phyloP scores from a whole-genome alignment of 1,140 invertebrate genomes.

The Coenobita brevimanus region DNA sequence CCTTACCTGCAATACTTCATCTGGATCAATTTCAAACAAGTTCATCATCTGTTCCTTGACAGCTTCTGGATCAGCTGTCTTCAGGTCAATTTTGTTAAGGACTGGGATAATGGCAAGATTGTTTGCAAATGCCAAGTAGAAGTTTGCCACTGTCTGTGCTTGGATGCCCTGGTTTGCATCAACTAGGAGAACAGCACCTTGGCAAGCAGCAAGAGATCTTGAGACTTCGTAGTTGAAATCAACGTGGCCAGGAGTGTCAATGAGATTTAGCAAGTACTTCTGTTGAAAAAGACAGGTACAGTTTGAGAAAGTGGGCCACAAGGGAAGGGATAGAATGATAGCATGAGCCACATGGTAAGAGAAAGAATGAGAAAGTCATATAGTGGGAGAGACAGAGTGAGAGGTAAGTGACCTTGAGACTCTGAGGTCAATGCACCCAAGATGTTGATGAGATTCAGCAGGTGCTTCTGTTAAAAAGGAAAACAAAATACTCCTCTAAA shows the following conservation, averaged over 20 bases:
- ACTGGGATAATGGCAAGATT: constrained; percentile 92
- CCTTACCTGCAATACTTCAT: constrained; percentile 75
- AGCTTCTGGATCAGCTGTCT: constrained; percentile 88
- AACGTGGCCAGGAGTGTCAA: constrained; percentile 99
- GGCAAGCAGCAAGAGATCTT: constrained; percentile 81
- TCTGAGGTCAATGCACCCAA: too few species aligned
- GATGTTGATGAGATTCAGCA: background rate
- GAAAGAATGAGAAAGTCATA: too few species aligned
- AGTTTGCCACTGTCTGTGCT: constrained; percentile 98
- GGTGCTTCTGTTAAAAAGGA: background rate
- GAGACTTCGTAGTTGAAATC: constrained; percentile 97
- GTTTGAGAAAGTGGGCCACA: background rate
- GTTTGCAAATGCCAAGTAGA: constrained; percentile 90
- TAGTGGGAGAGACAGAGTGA: too few species aligned
- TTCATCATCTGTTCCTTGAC: constrained; percentile 85
- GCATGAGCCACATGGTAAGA: too few species aligned
- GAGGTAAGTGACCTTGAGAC: too few species aligned
- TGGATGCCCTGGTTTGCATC: constrained; percentile 97
- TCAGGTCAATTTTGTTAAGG: constrained; percentile 97
- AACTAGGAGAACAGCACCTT: constrained; percentile 95
- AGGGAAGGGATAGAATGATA: too few species aligned
- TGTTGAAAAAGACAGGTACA: constrained; percentile 20
- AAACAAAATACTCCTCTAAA: too few species aligned
- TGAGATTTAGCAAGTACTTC: constrained; percentile 93
- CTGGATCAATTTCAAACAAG: constrained; percentile 88